Percentiles rank a stretch among this genome's conserved stretches.
Evolutionary conservation across 2,888 invertebrate species (phyloP).

Genomic region (Eudemis profundana): DNA sequence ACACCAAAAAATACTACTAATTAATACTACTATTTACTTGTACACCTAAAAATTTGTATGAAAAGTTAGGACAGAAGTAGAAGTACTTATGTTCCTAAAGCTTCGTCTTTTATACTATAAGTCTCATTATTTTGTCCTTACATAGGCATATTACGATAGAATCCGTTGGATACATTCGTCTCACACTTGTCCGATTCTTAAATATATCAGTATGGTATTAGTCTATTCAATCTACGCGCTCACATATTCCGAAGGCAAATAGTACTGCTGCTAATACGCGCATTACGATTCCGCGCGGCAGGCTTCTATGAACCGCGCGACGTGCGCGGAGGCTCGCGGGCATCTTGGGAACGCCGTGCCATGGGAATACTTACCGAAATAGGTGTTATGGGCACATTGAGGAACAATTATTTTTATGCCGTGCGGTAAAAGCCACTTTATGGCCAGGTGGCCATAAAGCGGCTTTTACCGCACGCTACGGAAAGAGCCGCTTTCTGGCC

Average conservation of each 20-base stretch:
- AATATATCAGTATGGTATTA: constrained; percentile 14
- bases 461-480: no score
- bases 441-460: no score
- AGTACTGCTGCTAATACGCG: constrained; percentile 25
- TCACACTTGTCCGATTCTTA: constrained; percentile 6
- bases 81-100: no score
- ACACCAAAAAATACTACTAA: no score
- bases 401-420: no score
- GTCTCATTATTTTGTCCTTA: no score
- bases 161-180: not conserved
- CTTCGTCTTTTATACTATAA: no score
- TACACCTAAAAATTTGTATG: no score
- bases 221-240: constrained; percentile 36
- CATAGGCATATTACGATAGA: not conserved
- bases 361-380: constrained; percentile 32
- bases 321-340: constrained; percentile 2
- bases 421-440: no score
- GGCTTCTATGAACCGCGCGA: constrained; percentile 27
- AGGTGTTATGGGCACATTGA: constrained; percentile 1
- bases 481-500: no score
- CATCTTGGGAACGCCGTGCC: not conserved
- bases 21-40: no score
- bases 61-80: no score
- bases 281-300: constrained; percentile 35
- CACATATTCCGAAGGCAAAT: constrained; percentile 39